Base-by-base conservation (phyloP, 1,140 invertebrate genomes). In the Venturia canescens region DNA sequence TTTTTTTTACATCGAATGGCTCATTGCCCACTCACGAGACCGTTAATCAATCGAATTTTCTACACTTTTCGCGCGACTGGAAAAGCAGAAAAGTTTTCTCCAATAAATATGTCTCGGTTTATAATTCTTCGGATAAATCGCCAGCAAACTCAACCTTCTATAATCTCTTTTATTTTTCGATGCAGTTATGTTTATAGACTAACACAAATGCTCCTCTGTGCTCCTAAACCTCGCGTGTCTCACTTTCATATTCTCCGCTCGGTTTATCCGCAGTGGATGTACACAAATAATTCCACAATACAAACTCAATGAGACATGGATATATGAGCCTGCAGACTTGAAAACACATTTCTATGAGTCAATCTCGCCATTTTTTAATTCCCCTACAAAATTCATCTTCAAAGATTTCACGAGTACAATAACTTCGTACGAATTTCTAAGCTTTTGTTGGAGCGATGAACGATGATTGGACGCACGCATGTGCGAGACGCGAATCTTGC, bases 241-340 rank as follows among this genome's bases (percentile, higher is more conserved):
- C 16, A 21, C 70, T 72, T 72, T 72, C 70, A 72, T 72, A 72
- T 72, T 72, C 38, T 72, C 18, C 38, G 70, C 2, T 72, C 34
- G 70, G 70, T 72, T 72, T 72, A 31, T 38, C 18, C 38, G 38
- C 44, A 48, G 38, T 38, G 70, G 70, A 72, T 48, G 38, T 72
- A 72, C 11, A 72, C 48, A 15, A 72, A 48, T 66, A 3, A 66
- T 66, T 66, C 23, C 23, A 66, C 60, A 48, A 72, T 48, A 27
- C 9, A 21, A 11, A 23, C 4, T 26, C 3, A 70, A 34, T 70
- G 18, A 3, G 18, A 34, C n/a, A 70, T 16, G 38, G 13, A 70
- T n/a, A 48, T 38, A 72, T 48, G 26, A 48, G 31, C 13, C 13
- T n/a, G 38, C 38, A 38, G 6, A 38, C 0, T 27, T 26, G 1